Evolutionary conservation across 2,797 vertebrate species (phyloP).

Genomic region (Muraenolepis orangiensis): DNA sequence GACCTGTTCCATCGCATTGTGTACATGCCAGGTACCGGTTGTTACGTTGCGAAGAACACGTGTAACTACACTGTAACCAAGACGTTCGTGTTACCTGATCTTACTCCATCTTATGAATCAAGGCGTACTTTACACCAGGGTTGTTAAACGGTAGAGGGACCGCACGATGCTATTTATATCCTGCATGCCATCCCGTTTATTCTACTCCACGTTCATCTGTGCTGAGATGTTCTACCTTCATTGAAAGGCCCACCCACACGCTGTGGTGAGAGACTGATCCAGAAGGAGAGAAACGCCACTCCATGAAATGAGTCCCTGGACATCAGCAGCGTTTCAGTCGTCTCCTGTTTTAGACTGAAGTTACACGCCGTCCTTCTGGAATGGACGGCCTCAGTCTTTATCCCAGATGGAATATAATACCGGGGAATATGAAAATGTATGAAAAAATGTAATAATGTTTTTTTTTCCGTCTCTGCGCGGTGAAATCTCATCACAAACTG

Average conservation of each 20-base stretch:
- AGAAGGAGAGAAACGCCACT: slow-evolving; percentile 33
- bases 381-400: not conserved
- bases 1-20: not conserved
- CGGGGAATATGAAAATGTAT: not conserved
- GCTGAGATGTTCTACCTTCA: not conserved
- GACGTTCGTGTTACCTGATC: not conserved
- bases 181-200: not conserved
- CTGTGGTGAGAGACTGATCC: slow-evolving; percentile 5
- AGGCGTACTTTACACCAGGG: too few relatives aligned
- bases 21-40: not conserved
- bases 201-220: not conserved
- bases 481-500: not conserved
- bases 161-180: not conserved
- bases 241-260: slow-evolving; percentile 8
- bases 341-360: not conserved
- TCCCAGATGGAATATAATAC: not conserved
- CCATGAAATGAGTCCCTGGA: slow-evolving; percentile 33
- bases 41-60: not conserved
- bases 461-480: not conserved
- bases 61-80: not conserved
- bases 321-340: slow-evolving; percentile 37
- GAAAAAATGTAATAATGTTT: not conserved
- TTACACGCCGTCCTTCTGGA: not conserved
- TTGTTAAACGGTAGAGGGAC: not conserved
- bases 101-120: too few relatives aligned